Percentiles rank a stretch among this genome's conserved stretches.
Conservation (phyloP, 2,888 invertebrate genomes). For the Dryobota labecula region DNA sequence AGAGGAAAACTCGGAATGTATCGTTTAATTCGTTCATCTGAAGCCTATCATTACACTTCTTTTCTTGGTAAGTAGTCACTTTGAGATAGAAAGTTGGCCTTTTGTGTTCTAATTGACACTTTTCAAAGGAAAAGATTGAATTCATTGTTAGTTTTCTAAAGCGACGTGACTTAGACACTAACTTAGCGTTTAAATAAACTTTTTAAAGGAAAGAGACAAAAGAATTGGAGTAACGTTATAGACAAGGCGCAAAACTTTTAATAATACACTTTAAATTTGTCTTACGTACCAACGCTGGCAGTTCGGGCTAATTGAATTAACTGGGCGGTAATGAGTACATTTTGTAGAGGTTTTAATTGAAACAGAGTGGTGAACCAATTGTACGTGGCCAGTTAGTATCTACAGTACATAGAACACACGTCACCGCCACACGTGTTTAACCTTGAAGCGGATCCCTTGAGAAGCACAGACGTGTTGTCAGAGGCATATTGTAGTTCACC, state of each 20-base stretch:
- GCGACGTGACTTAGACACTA: conserved; percentile 74
- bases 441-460: conserved; percentile 50
- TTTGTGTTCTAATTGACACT: conserved; percentile 73
- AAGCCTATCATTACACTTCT: conserved; percentile 62
- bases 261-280: conserved; percentile 75
- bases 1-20: conserved; percentile 61
- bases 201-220: conserved; percentile 70
- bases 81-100: conserved; percentile 67
- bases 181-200: conserved; percentile 75
- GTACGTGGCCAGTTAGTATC: conserved; percentile 23
- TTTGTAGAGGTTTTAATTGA: conserved; percentile 57
- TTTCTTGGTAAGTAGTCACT: conserved; percentile 65
- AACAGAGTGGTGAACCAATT: conserved; percentile 38
- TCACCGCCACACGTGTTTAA: conserved; percentile 39
- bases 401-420: conserved; percentile 17
- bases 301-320: conserved; percentile 64
- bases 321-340: conserved; percentile 56
- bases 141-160: conserved; percentile 74
- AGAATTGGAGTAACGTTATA: conserved; percentile 71
- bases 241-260: conserved; percentile 76
- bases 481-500: conserved; percentile 36
- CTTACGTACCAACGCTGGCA: conserved; percentile 65
- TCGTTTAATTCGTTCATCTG: conserved; percentile 64
- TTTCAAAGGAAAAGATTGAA: conserved; percentile 74
- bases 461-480: conserved; percentile 36